A percentile compares a stretch with the other conserved stretches of the same genome.
Evolutionary conservation across 2,113 vertebrate species (phyloP).

Genomic region (Aphyosemion australe): DNA sequence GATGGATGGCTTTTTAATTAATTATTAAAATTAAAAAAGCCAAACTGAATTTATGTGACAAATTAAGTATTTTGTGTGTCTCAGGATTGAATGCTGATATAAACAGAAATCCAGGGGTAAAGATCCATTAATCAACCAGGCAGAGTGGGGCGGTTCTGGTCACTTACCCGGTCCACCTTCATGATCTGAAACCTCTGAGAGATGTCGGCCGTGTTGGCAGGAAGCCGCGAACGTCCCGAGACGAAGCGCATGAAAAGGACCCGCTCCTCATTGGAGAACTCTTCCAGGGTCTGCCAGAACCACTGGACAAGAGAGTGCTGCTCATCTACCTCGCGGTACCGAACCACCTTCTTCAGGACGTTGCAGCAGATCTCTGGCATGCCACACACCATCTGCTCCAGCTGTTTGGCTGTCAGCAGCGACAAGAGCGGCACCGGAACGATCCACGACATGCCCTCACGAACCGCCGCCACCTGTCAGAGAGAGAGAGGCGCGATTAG

Average conservation of each 20-base stretch:
- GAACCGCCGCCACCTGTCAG: slow-evolving; percentile 78
- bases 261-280: slow-evolving; percentile 86
- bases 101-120: too few relatives aligned
- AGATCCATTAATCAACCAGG: too few relatives aligned
- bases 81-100: too few relatives aligned
- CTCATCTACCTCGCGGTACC: slow-evolving; percentile 84
- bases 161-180: slow-evolving; percentile 84
- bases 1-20: too few relatives aligned
- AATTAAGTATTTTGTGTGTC: too few relatives aligned
- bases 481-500: too few relatives aligned
- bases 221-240: slow-evolving; percentile 81
- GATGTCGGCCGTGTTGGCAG: slow-evolving; percentile 85
- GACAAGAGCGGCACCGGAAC: slow-evolving; percentile 84
- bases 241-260: slow-evolving; percentile 86
- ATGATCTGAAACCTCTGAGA: slow-evolving; percentile 86
- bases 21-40: too few relatives aligned
- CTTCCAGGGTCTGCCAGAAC: slow-evolving; percentile 85
- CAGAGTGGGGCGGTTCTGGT: too few relatives aligned
- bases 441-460: slow-evolving; percentile 85
- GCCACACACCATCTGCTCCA: slow-evolving; percentile 86
- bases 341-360: slow-evolving; percentile 84
- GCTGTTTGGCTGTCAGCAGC: slow-evolving; percentile 81
- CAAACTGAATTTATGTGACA: too few relatives aligned
- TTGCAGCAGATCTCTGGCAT: slow-evolving; percentile 85
- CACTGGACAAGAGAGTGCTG: slow-evolving; percentile 82